Conservation (phyloP, 2,113 vertebrate species). For the Clinocottus analis region DNA sequence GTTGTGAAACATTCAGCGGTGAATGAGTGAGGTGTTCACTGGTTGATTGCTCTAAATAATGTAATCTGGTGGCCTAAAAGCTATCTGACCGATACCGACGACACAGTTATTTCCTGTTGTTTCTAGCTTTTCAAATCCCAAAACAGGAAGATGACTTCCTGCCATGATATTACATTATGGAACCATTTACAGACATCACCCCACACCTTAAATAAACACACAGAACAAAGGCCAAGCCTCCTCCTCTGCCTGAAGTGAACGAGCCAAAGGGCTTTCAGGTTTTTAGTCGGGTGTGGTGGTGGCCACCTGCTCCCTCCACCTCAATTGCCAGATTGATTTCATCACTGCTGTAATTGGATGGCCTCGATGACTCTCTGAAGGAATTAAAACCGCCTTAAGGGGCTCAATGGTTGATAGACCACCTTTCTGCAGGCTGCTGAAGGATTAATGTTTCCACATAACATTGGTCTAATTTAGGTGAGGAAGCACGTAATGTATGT, state of each 20-base stretch:
- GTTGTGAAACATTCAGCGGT: neutral
- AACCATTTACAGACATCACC: slow-evolving; percentile 17
- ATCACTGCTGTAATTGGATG: slow-evolving; percentile 68
- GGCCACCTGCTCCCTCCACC: slow-evolving; percentile 58
- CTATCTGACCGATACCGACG: neutral
- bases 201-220: slow-evolving; percentile 11
- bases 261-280: slow-evolving; percentile 11
- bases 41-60: neutral
- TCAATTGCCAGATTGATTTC: slow-evolving; percentile 61
- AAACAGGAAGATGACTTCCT: too few species aligned
- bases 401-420: slow-evolving; percentile 27
- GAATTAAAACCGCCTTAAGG: slow-evolving; percentile 41
- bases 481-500: too few species aligned
- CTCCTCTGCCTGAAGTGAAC: slow-evolving; percentile 43
- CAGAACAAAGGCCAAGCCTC: neutral
- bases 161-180: too few species aligned
- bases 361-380: slow-evolving; percentile 51
- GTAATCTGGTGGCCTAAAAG: neutral
- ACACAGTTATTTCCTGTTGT: slow-evolving; percentile 2
- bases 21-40: neutral
- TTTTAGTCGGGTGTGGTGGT: slow-evolving; percentile 36
- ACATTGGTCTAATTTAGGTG: slow-evolving; percentile 26
- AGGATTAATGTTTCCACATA: slow-evolving; percentile 37
- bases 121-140: too few species aligned
- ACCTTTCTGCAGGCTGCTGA: slow-evolving; percentile 30